A percentile compares a stretch with the other conserved stretches of the same genome.
phyloP scores from a whole-genome alignment of 2,888 invertebrate species.

The Nymphalis urticae region DNA sequence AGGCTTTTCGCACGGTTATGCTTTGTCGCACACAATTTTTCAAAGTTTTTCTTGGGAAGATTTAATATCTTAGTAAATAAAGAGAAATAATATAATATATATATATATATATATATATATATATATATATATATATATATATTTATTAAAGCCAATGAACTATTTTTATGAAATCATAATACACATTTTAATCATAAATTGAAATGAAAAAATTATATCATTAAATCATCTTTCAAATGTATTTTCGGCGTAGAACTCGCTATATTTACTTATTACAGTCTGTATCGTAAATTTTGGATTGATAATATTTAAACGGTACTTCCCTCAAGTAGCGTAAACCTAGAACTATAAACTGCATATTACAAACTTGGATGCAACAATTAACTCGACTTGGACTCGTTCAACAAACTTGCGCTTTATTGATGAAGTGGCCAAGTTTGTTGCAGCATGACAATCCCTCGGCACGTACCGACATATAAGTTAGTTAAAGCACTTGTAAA shows the following conservation, averaged over 20 bases:
- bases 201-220: too few species aligned
- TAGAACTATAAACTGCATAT: slow-evolving; percentile 17
- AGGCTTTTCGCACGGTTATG: slow-evolving; percentile 14
- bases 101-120: too few species aligned
- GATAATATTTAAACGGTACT: slow-evolving; percentile 6
- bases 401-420: slow-evolving; percentile 30
- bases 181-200: too few species aligned
- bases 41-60: not conserved
- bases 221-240: too few species aligned
- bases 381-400: slow-evolving; percentile 32
- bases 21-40: not conserved
- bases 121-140: too few species aligned
- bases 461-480: slow-evolving; percentile 16
- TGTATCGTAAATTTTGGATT: not conserved
- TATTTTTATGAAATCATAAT: too few species aligned
- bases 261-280: not conserved
- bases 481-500: slow-evolving; percentile 4
- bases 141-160: too few species aligned
- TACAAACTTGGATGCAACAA: slow-evolving; percentile 33
- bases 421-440: slow-evolving; percentile 35
- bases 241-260: too few species aligned
- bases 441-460: slow-evolving; percentile 25
- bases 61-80: not conserved
- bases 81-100: too few species aligned
- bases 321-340: slow-evolving; percentile 5